Percentiles rank a stretch among this genome's conserved stretches.
Evolutionary conservation across 2,888 invertebrate species (phyloP).

Genomic region (Acanthacorydalis orientalis): DNA sequence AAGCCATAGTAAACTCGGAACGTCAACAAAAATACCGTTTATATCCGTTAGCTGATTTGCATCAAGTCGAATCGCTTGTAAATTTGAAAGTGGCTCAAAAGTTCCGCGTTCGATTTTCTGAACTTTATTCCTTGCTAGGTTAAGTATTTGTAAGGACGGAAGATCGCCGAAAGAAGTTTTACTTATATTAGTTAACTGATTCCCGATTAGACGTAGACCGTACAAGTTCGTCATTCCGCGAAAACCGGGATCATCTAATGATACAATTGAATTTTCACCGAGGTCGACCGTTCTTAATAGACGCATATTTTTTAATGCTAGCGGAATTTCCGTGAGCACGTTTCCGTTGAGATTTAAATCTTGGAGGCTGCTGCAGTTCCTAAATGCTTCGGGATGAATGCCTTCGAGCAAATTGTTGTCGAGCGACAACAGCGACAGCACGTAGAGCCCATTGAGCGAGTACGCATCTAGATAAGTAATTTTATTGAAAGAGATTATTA

Average conservation of each 20-base stretch:
- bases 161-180: slow-evolving; percentile 64
- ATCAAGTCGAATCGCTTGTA: slow-evolving; percentile 76
- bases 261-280: slow-evolving; percentile 76
- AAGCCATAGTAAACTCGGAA: slow-evolving; percentile 70
- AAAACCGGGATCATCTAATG: slow-evolving; percentile 66
- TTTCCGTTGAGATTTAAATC: slow-evolving; percentile 84
- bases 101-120: slow-evolving; percentile 61
- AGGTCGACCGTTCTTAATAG: slow-evolving; percentile 75
- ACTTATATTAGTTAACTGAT: slow-evolving; percentile 67
- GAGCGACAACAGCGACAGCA: slow-evolving; percentile 65
- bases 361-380: slow-evolving; percentile 79
- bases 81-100: slow-evolving; percentile 59
- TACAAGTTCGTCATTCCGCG: slow-evolving; percentile 72
- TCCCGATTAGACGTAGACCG: slow-evolving; percentile 76
- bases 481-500: slow-evolving; percentile 72
- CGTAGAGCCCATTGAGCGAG: slow-evolving; percentile 75
- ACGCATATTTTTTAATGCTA: slow-evolving; percentile 70
- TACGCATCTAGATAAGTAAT: slow-evolving; percentile 71
- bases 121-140: slow-evolving; percentile 74
- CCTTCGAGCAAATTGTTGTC: slow-evolving; percentile 73
- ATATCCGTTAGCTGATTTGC: slow-evolving; percentile 70
- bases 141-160: slow-evolving; percentile 68
- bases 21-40: slow-evolving; percentile 66
- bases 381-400: slow-evolving; percentile 74
- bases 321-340: slow-evolving; percentile 60